Evolutionary conservation across 2,797 vertebrate genomes (phyloP), one percentile per base, ranked within the genome.

Genomic region (Channa striata): DNA sequence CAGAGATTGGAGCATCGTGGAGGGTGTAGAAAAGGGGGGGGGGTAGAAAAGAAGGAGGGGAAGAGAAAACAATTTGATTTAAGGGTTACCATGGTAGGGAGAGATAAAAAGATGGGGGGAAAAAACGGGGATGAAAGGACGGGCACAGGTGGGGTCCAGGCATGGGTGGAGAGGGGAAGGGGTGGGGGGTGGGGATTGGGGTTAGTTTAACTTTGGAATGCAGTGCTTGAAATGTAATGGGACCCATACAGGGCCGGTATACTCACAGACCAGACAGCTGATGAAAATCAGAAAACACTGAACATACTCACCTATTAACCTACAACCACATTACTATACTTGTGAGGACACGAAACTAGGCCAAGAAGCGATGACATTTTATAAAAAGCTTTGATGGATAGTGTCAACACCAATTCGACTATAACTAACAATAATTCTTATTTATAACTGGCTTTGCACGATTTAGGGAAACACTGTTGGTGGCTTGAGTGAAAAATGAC

Each of bases 131-230:
- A 58, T 39, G 21, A 40, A 12, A 40, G 37, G 65, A 43, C 6
- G 25, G 25, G 25, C 25, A 46, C 11, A 44, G 62, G 23, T 58
- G n/a, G 72, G 67, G 61, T 77, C 44, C 68, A 77, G 80, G 77
- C 83, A 36, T 51, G 72, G 71, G 51, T 64, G 56, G 79, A 59
- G 74, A 74, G 68, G 75, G 74, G 60, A 73, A 69, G 63, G 80
- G 68, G 68, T 1, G 8, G 76, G 51, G 56, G 42, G 14, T n/a
- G 72, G 82, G 80, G 33, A 56, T 68, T 80, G 81, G 77, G 56
- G 75, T 92, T 88, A 93, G 88, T 74, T 69, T 86, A 83, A 85
- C 74, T 81, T 87, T 78, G 80, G 71, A 87, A 84, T 89, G 84
- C 53, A 56, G 65, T 80, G 67, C 33, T 57, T 90, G 78, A 86